Conservation (phyloP, 2,797 vertebrate species). For the Jordanella pulchra region DNA sequence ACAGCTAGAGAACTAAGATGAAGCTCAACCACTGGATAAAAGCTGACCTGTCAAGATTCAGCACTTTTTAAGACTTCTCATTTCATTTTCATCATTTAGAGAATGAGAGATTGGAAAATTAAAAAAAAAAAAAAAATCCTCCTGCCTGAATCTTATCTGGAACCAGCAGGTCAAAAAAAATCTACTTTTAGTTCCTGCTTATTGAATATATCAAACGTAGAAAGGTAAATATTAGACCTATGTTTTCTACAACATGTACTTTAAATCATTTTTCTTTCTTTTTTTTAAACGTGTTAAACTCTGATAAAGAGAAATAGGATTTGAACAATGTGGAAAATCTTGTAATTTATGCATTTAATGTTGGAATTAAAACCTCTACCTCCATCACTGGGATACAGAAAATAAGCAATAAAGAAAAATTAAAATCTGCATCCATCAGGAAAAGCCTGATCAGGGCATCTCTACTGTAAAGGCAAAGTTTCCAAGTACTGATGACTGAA, state of each 20-base stretch:
- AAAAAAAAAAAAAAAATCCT: no score
- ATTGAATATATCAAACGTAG: not conserved
- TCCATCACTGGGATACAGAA: not conserved
- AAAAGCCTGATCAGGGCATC: not conserved
- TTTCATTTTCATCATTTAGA: not conserved
- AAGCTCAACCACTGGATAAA: slow-evolving; percentile 46
- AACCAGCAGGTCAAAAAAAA: not conserved
- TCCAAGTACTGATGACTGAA: no score
- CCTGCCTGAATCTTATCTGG: not conserved
- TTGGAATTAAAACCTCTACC: not conserved
- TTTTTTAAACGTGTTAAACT: not conserved
- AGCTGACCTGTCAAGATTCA: not conserved
- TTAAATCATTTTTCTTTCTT: not conserved
- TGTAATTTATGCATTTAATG: not conserved
- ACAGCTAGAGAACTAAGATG: slow-evolving; percentile 26
- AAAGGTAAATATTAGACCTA: not conserved
- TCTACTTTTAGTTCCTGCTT: not conserved
- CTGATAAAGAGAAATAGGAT: not conserved
- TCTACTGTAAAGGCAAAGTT: no score
- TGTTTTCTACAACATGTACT: not conserved
- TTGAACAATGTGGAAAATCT: not conserved
- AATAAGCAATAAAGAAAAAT: not conserved
- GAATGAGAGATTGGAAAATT: not conserved
- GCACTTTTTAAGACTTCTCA: not conserved
- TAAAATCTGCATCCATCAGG: not conserved